Conservation (phyloP, 2,888 invertebrate species). For the Thelaira solivaga region DNA sequence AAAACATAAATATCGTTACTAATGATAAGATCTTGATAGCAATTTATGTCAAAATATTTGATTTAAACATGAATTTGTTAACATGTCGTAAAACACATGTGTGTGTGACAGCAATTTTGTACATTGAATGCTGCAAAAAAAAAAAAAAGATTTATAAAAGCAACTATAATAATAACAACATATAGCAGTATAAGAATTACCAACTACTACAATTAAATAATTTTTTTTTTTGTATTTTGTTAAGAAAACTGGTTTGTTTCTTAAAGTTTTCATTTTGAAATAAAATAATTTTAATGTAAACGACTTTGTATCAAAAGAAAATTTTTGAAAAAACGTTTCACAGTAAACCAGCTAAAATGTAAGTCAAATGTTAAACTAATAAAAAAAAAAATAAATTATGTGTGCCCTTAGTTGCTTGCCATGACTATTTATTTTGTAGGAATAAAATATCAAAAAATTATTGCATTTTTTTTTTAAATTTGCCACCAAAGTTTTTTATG, state of each 20-base stretch:
- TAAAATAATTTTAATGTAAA: too few relatives aligned
- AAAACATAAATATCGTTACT: slow-evolving; percentile 60
- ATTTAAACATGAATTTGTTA: slow-evolving; percentile 63
- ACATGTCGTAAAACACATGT: slow-evolving; percentile 59
- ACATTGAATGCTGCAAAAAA: neutral
- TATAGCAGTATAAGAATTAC: slow-evolving; percentile 26
- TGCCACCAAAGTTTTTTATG: too few relatives aligned
- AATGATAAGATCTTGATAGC: slow-evolving; percentile 62
- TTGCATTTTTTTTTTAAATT: too few relatives aligned
- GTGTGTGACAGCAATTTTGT: slow-evolving; percentile 58
- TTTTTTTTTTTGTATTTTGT: neutral
- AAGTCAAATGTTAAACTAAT: too few relatives aligned
- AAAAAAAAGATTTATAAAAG: neutral
- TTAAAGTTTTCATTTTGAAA: slow-evolving; percentile 27
- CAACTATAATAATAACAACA: neutral
- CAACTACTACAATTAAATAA: slow-evolving; percentile 13
- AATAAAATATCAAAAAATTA: too few relatives aligned
- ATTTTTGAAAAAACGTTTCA: too few relatives aligned
- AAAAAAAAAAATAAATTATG: too few relatives aligned
- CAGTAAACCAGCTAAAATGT: too few relatives aligned
- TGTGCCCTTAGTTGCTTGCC: too few relatives aligned
- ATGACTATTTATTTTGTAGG: too few relatives aligned
- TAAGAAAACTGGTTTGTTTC: too few relatives aligned
- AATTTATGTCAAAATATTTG: slow-evolving; percentile 63
- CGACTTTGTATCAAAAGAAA: too few relatives aligned